These are phyloP conservation scores for Anabas testudineus DNA, from an alignment of 2,797 vertebrate species.

Conservation along the genomic window DNA sequence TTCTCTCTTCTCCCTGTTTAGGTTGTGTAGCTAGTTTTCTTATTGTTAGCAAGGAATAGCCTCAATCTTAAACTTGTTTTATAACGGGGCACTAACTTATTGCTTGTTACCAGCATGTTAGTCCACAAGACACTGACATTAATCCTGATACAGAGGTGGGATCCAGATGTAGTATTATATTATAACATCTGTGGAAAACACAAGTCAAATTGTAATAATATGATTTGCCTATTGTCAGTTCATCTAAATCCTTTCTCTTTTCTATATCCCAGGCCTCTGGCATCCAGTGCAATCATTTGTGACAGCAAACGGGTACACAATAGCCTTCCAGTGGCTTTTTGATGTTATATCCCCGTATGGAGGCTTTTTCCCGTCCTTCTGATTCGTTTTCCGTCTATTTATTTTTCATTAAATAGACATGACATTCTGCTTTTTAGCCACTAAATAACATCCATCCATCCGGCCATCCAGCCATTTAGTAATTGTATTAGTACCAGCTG, in stretches of 20 bases:
- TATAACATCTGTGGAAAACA: not conserved
- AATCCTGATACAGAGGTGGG: no score
- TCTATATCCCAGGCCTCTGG: no score
- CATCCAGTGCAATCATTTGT: not conserved
- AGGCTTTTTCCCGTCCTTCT: not conserved
- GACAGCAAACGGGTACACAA: not conserved
- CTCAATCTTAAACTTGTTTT: no score
- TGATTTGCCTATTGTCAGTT: not conserved
- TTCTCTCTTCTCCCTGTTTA: not conserved
- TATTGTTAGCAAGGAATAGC: no score
- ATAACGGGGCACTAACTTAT: no score
- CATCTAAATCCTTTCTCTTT: not conserved
- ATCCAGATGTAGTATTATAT: no score
- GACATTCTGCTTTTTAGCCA: not conserved
- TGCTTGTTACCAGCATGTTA: not conserved
- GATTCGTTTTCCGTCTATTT: not conserved
- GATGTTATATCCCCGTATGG: not conserved
- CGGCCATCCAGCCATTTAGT: not conserved
- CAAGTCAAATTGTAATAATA: not conserved
- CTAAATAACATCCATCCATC: not conserved
- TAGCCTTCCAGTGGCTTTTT: not conserved
- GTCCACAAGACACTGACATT: no score
- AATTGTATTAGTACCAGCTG: not conserved
- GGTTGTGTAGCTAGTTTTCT: not conserved
- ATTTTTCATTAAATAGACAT: conserved; percentile 12